Conservation (phyloP, 2,113 vertebrate genomes). For the Salvelinus namaycush region DNA sequence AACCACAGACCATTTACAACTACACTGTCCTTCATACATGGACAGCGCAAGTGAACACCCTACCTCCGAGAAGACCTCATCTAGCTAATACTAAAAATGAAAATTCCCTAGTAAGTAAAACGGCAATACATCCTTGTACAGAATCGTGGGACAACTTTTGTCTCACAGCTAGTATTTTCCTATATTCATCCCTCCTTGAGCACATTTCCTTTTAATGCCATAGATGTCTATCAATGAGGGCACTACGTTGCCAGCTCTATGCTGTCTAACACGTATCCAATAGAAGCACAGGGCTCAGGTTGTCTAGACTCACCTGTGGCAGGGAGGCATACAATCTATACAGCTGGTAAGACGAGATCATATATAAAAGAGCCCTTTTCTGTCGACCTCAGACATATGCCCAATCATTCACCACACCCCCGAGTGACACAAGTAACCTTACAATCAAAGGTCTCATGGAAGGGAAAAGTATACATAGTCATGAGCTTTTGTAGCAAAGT, state of each 20-base stretch:
- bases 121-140: slow-evolving; percentile 29
- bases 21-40: slow-evolving; percentile 43
- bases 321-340: slow-evolving; percentile 38
- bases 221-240: background rate
- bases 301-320: slow-evolving; percentile 10
- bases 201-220: slow-evolving; percentile 33
- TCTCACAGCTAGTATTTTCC: slow-evolving; percentile 38
- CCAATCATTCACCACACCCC: slow-evolving; percentile 1
- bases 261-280: slow-evolving; percentile 17
- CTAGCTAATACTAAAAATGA: slow-evolving; percentile 36
- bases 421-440: background rate
- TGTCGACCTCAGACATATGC: slow-evolving; percentile 8
- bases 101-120: slow-evolving; percentile 25
- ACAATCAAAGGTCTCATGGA: slow-evolving; percentile 17
- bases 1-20: slow-evolving; percentile 41
- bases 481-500: background rate
- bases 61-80: slow-evolving; percentile 29
- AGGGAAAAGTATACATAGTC: background rate
- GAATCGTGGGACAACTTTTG: slow-evolving; percentile 28
- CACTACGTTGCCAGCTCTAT: slow-evolving; percentile 26
- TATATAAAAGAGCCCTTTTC: background rate
- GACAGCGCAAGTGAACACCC: slow-evolving; percentile 45
- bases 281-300: slow-evolving; percentile 14
- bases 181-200: slow-evolving; percentile 17
- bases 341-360: slow-evolving; percentile 15